Evolutionary conservation across 2,888 invertebrate genomes (phyloP), one percentile per base, ranked within the genome.

Genomic region (Mongoloraphidia duomilia): DNA sequence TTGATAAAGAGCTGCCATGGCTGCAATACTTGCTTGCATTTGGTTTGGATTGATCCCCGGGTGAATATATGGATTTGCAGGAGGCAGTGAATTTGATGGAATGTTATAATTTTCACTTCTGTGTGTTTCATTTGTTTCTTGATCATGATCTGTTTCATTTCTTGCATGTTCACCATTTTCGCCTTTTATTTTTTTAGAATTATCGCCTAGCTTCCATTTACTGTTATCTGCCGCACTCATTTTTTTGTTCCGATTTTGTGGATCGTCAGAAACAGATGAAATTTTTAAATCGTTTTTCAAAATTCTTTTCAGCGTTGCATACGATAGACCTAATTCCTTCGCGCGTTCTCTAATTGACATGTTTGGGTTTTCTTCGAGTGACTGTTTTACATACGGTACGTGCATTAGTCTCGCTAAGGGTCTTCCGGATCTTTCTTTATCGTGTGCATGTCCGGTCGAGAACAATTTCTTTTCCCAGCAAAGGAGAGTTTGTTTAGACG

Each of bases 391-490:
- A 35, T 56, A 59, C 10, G 58, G 56, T 46, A 61, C 51, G 46
- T 57, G 59, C 48, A 48, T 48, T 26, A 48, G 38, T 26, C 48
- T 35, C 13, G 48, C 48, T 2, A 48, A 36, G 8, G 66, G 66
- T 3, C 67, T 58, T 3, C 66, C 66, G 1, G 63, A 57, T 36
- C 67, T 55, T 1, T 63, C 63, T 3, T 64, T 63, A 50, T 67
- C 66, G 14, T 62, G 59, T 9, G 66, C 64, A 50, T 61, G 65
- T 17, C 67, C 66, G 0, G 62, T 60, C 3, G 64, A 56, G 50
- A 67, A 67, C 49, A 67, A 54, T 50, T 66, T 66, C 9, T 63
- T 61, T 50, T 66, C 66, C 67, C 67, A 67, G 9, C 59, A 61
- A 47, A 65, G 54, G 33, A 67, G 53, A 1, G 67, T 66, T 44